Evolutionary conservation across 2,888 invertebrate species (phyloP), one percentile per base, ranked within the genome.

Genomic region (Venustoraphidia nigricollis): DNA sequence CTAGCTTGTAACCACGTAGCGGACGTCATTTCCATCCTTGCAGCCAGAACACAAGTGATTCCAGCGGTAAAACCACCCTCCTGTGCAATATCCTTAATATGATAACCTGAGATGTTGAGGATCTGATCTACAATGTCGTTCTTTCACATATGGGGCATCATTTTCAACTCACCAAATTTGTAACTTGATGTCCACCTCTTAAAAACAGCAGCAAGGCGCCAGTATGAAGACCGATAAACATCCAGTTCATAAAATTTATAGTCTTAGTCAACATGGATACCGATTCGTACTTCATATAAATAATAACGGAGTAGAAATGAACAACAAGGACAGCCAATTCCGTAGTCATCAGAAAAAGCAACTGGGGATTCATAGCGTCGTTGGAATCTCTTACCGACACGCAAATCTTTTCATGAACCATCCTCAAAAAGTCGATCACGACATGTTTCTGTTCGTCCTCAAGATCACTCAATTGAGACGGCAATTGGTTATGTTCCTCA

Each of bases 271-370:
- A 50, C 4, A 60, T 59, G 8, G 59, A 54, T 11, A 59, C 53
- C 1, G 52, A 45, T 34, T 54, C 55, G 46, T 62, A 65, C 4
- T 62, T 62, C 40, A 64, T 52, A 49, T 64, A 63, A 17, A 65
- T 62, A 34, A 66, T 60, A 8, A 66, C 65, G 3, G 65, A 64
- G 50, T 66, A 67, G 61, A 64, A 64, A 48, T 63, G 59, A 2
- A 66, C 56, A 41, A 67, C 62, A 34, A 66, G 49, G 8, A 63
- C 60, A 1, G 59, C 57, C 44, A 66, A 54, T 52, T 67, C 66
- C 10, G 63, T 55, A 4, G 62, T 54, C 0, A 62, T 61, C 48
- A 64, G 62, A 10, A 59, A 51, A 10, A 67, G 46, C 47, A 66
- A 57, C 51, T 64, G 63, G 3, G 65, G 65, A 58, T 66, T 64